Percentiles rank a stretch among this genome's conserved stretches.
Conservation (phyloP, 2,888 invertebrate species). For the Pterostichus madidus region DNA sequence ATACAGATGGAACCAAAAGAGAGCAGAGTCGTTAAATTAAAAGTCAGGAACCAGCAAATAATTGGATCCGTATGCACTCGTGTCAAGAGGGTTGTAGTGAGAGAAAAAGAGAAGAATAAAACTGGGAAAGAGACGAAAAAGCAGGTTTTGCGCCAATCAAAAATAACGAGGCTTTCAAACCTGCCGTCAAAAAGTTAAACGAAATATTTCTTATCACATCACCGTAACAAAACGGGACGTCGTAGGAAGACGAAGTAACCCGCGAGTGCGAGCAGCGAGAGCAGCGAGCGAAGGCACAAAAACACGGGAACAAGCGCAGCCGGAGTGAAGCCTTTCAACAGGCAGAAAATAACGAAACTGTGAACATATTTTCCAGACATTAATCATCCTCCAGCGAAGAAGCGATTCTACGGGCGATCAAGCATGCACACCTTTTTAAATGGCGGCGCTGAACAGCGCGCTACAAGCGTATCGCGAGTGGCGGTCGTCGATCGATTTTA, state of each 20-base stretch:
- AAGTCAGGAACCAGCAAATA: constrained; percentile 25
- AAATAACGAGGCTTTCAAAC: constrained; percentile 66
- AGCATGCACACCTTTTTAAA: constrained; percentile 67
- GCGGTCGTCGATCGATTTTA: constrained; percentile 52
- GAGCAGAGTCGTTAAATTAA: background rate
- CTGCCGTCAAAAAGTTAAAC: constrained; percentile 63
- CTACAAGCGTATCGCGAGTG: constrained; percentile 57
- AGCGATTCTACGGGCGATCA: constrained; percentile 62
- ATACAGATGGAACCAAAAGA: too few species aligned
- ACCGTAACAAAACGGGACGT: constrained; percentile 63
- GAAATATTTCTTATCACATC: constrained; percentile 63
- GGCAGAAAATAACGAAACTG: constrained; percentile 66
- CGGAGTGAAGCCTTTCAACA: constrained; percentile 59
- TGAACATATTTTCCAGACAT: constrained; percentile 67
- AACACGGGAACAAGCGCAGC: constrained; percentile 41
- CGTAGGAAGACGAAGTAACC: constrained; percentile 59
- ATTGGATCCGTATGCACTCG: constrained; percentile 39
- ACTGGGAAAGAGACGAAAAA: background rate
- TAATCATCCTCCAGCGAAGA: constrained; percentile 64
- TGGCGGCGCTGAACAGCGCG: constrained; percentile 43
- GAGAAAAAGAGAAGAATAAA: background rate
- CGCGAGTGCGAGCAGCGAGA: constrained; percentile 11
- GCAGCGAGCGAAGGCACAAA: constrained; percentile 30
- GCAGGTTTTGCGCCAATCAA: constrained; percentile 58
- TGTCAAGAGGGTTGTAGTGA: constrained; percentile 7